Evolutionary conservation across 2,113 vertebrate species (phyloP), one percentile per base, ranked within the genome.

Genomic region (Heterocephalus glaber): DNA sequence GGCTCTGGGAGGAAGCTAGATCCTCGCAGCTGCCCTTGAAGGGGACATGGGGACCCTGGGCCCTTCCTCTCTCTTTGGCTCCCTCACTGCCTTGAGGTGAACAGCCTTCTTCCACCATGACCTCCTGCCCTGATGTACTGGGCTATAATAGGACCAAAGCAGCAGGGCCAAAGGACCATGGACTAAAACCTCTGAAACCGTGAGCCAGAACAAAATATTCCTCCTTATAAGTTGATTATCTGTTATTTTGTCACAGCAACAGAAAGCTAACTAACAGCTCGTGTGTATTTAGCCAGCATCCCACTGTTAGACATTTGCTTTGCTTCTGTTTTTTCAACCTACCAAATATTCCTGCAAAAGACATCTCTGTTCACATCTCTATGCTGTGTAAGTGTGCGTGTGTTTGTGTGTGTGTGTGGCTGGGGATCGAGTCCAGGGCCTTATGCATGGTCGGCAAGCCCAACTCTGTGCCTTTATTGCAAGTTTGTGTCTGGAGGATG

Each of bases 221-320:
- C 84, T 52, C 33, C 41, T 86, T 66, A 11, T 33, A 66, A 66
- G 47, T 47, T 33, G 5, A 38, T 47, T 85, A 24, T 22, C 44
- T 85, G 28, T 63, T 22, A 47, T 44, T 85, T 47, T 47, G 28
- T 84, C 58, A 33, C 58, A 84, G 38, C 60, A 60, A 17, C 38
- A 41, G 80, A 47, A 44, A 44, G 38, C 58, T 61, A 14, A 63
- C 58, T 61, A 14, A 63, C 35, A 17, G 79, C 24, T 54, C 47
- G 3, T 3, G 0, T 0, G 12, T 0, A 17, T 24, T 56, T 52
- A 8, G 77, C 68, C 49, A 2, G 20, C 13, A 35, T 17, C 72
- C 22, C 19, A 20, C 72, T 11, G n/a, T 33, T 38, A 38, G 66
- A 47, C 16, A 13, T 22, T 54, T 33, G 33, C 17, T 3, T 6